Evolutionary conservation across 2,113 vertebrate species (phyloP).

Genomic region (Muntiacus muntjak): DNA sequence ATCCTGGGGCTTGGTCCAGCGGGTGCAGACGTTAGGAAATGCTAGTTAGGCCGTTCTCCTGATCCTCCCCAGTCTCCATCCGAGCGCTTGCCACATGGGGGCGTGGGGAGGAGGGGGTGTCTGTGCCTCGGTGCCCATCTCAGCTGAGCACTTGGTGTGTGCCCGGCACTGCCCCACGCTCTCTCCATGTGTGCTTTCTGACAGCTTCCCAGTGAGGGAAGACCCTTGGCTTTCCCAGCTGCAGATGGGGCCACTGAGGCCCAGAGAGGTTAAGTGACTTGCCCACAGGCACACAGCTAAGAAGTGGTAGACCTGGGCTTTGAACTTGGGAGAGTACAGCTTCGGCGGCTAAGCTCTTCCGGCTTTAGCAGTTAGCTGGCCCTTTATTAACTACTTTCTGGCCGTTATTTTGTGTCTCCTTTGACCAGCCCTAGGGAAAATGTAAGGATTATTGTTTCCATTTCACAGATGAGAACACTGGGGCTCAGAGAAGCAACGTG

Average conservation of each 20-base stretch:
- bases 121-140: background rate
- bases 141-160: fast-evolving
- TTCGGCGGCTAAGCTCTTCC: background rate
- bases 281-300: background rate
- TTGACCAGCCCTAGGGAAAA: background rate
- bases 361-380: background rate
- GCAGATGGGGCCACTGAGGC: background rate
- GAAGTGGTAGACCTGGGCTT: background rate
- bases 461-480: background rate
- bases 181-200: background rate
- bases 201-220: background rate
- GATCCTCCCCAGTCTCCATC: background rate
- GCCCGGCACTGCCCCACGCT: fast-evolving
- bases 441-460: background rate
- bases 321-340: background rate
- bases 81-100: fast-evolving
- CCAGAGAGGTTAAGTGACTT: background rate
- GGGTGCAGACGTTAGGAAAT: background rate
- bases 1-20: background rate
- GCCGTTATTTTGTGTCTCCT: background rate
- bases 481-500: background rate
- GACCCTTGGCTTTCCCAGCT: background rate
- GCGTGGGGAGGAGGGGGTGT: fast-evolving
- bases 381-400: background rate
- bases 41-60: background rate